Base-by-base conservation (phyloP, 2,113 vertebrate species). In the Anolis carolinensis region DNA sequence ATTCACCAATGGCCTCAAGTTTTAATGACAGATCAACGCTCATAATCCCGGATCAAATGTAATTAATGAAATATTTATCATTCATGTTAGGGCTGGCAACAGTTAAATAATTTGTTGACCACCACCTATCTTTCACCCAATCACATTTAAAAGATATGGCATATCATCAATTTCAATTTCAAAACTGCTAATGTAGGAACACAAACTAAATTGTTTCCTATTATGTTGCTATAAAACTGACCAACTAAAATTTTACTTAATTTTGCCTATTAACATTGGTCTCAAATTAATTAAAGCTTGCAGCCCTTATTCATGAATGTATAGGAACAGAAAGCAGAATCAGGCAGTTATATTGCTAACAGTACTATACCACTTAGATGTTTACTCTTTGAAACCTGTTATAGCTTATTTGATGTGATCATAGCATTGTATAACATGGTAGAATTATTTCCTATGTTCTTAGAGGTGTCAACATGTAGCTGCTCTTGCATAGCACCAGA, bases 381-480 rank as follows among this genome's bases (percentile, higher is more conserved):
- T 23, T 80, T 65, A 65, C 34, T 65, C 32, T 27, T 21, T 23
- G 23, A 79, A 10, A 8, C n/a, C 23, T 7, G 72, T 23, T n/a
- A 34, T 14, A 20, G 11, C 27, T n/a, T 30, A 34, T 83, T 81
- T 91, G 90, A 84, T 75, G 86, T 81, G 89, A 86, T 67, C 86
- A 20, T 90, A 85, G 88, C 88, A 82, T 78, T 91, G 84, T 94
- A 90, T 94, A 94, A 93, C 92, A 92, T 93, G 90, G 91, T 80
- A 93, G 90, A 92, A 92, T 91, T 93, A 87, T 92, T 92, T 91
- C 83, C 83, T 92, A 0, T 88, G 88, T 7, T 79, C 52, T 84
- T 85, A 71, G 89, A 84, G 67, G 10, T 83, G 72, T 88, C 78
- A 81, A 0, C 88, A 82, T 92, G 89, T 87, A 39, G 84, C 81